Base-by-base conservation (phyloP, 2,888 invertebrate genomes). In the Tridacna gigas region DNA sequence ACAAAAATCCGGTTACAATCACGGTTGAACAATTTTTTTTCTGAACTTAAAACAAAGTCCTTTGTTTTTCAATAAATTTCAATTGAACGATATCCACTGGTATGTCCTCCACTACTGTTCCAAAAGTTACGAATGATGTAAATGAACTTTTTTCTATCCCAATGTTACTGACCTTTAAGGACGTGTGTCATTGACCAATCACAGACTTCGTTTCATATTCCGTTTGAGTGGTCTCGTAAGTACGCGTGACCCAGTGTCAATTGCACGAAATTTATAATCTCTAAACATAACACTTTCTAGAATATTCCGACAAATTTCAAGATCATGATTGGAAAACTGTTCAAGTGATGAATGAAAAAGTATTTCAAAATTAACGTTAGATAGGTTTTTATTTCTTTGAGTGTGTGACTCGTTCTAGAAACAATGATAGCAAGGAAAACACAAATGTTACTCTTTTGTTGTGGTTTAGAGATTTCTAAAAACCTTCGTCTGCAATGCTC, bases 201-300 rank as follows among this genome's bases (percentile, higher is more conserved):
- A 71, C 20, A 71, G 11, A 0, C 26, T 25, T 25, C 47, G 51
- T 71, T 71, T 51, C 71, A 71, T 25, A 71, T 71, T 25, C 28
- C 51, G 51, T 51, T 51, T 48, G 22, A 47, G 51, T 71, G 71
- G 51, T 51, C 51, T 37, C 26, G 51, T 71, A 25, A 71, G 71
- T 71, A 71, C 71, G 71, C 71, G 15, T 71, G 71, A 71, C 71
- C 71, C n/a, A 11, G 51, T 45, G 71, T 71, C 71, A 51, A 71
- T 12, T 20, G 51, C 12, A 47, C 18, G 48, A 51, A 48, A 26
- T 13, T n/a, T 47, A 63, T 63, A 63, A 63, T 37, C 69, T 69
- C 26, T 13, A 69, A 69, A 13, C 69, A 26, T 12, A 28, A 37
- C n/a, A n/a, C 15, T n/a, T 69, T 47, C 11, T 13, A n/a, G 12